phyloP scores from a whole-genome alignment of 1,140 invertebrate genomes.

The Anoplophora glabripennis region DNA sequence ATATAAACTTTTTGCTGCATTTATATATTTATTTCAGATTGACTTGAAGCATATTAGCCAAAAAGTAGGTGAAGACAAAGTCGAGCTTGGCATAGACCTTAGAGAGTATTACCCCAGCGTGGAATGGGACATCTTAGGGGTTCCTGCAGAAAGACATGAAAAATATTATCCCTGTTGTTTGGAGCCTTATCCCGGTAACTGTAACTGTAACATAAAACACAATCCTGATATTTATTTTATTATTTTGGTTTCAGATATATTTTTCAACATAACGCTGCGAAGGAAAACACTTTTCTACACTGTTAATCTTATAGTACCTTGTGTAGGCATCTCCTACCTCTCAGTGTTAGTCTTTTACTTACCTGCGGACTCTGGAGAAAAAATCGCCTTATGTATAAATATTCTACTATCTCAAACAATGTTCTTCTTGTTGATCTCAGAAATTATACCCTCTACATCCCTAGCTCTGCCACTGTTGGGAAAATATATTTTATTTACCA shows the following conservation, averaged over 20 bases:
- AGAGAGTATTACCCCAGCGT: conserved; percentile 93
- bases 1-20: conserved; percentile 5
- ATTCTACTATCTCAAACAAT: conserved; percentile 98
- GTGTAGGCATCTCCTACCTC: conserved; percentile 88
- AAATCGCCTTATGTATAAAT: conserved; percentile 97
- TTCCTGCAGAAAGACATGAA: conserved; percentile 85
- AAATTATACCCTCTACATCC: conserved; percentile 98
- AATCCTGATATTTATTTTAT: neutral
- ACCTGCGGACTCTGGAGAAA: conserved; percentile 97
- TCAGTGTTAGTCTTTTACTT: conserved; percentile 95
- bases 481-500: conserved; percentile 98
- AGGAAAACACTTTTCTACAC: conserved; percentile 95
- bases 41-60: conserved; percentile 89
- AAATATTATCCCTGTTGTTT: conserved; percentile 87
- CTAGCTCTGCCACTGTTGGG: conserved; percentile 93
- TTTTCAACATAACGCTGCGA: conserved; percentile 95
- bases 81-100: conserved; percentile 88
- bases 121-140: conserved; percentile 96
- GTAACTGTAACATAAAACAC: neutral
- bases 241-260: conserved; percentile 81
- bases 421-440: conserved; percentile 97
- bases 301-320: conserved; percentile 92
- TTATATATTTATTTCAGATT: conserved; percentile 61
- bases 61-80: conserved; percentile 72
- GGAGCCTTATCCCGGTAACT: conserved; percentile 78